Conservation (phyloP, 2,113 vertebrate genomes). For the Cygnus buccinator region DNA sequence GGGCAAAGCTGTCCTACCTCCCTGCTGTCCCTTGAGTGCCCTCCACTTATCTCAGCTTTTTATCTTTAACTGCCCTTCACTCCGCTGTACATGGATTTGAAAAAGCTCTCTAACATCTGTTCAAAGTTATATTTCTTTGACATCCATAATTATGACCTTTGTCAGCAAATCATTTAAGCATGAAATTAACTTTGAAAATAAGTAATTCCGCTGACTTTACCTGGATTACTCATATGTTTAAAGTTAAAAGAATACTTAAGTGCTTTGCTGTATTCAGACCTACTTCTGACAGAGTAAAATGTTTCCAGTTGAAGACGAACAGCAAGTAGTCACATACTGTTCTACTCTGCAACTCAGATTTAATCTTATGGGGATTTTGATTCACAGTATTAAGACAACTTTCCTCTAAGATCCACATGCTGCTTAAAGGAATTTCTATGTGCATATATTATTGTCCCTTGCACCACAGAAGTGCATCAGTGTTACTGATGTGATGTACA, state of each 20-base stretch:
- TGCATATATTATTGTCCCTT: neutral
- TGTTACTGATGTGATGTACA: neutral
- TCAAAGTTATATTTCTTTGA: neutral
- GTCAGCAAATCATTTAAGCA: constrained; percentile 34
- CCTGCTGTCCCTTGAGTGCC: rapidly evolving
- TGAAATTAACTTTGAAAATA: constrained; percentile 47
- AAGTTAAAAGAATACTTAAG: constrained; percentile 5
- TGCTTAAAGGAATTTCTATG: neutral
- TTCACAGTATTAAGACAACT: neutral
- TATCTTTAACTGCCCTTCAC: neutral
- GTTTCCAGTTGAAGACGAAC: constrained; percentile 17
- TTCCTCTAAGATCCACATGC: neutral
- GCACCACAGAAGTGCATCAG: neutral
- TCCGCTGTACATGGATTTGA: neutral
- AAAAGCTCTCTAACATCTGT: constrained; percentile 1
- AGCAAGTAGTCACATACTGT: neutral
- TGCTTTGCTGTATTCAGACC: neutral
- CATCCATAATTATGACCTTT: constrained; percentile 39
- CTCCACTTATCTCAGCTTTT: neutral
- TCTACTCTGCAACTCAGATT: neutral
- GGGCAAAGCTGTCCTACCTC: neutral
- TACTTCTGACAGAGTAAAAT: neutral
- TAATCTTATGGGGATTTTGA: neutral
- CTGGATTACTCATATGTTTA: neutral
- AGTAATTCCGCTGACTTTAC: neutral